These are phyloP conservation scores for Eupleurogrammus muticus DNA, from an alignment of 2,797 vertebrate species.

Conservation along the genomic window DNA sequence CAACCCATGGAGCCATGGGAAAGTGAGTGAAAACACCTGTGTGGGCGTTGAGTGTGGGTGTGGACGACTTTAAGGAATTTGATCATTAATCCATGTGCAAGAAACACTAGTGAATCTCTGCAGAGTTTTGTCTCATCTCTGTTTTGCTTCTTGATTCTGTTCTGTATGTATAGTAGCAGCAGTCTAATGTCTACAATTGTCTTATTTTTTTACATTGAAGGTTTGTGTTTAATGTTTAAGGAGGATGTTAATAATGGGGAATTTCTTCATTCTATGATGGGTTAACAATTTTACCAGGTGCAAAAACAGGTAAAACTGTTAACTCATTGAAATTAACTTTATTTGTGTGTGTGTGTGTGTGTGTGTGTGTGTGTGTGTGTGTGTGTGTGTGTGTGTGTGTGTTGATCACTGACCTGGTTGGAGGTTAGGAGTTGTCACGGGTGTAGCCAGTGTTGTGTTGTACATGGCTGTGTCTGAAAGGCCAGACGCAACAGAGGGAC, in stretches of 20 bases:
- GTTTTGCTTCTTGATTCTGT: neutral
- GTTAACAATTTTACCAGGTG: too few species aligned
- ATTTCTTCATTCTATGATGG: too few species aligned
- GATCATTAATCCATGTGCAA: neutral
- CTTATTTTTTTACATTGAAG: neutral
- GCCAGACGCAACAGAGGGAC: constrained; percentile 11
- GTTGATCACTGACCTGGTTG: constrained; percentile 72
- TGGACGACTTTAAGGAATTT: neutral
- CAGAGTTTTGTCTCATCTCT: neutral
- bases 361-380: neutral
- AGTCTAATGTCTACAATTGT: neutral
- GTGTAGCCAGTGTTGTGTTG: constrained; percentile 89
- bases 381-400: neutral
- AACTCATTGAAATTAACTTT: too few species aligned
- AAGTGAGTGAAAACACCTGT: too few species aligned
- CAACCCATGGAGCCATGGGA: too few species aligned
- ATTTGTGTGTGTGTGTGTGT: neutral
- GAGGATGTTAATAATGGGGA: too few species aligned
- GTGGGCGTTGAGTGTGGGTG: too few species aligned
- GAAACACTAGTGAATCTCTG: neutral
- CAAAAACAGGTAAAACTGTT: too few species aligned
- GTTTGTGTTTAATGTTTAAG: neutral
- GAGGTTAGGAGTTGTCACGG: constrained; percentile 82
- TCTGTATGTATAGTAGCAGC: neutral
- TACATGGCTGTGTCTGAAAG: constrained; percentile 95